Percentiles rank a stretch among this genome's conserved stretches.
Conservation (phyloP, 1,140 invertebrate genomes). For the Ptiloglossa arizonensis region DNA sequence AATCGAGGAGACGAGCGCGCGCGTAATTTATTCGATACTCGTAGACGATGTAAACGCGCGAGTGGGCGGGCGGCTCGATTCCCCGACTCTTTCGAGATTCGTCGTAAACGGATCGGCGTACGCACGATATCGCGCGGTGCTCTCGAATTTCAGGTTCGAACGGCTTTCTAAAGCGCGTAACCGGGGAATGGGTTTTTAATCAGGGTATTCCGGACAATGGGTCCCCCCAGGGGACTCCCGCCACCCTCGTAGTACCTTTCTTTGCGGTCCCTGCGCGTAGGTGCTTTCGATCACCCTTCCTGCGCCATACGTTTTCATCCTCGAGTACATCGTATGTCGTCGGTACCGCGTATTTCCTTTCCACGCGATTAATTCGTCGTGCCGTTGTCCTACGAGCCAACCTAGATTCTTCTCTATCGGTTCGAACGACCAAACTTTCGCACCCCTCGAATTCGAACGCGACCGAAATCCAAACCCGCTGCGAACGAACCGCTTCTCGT, state of each 20-base stretch:
- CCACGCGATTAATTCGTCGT: conserved; percentile 54
- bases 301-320: conserved; percentile 52
- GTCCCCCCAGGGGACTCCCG: conserved; percentile 75
- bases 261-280: conserved; percentile 71
- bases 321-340: conserved; percentile 45
- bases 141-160: conserved; percentile 61
- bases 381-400: background rate
- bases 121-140: conserved; percentile 53
- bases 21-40: too few species aligned
- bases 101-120: conserved; percentile 38
- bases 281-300: conserved; percentile 67
- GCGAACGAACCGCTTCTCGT: too few species aligned
- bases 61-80: background rate
- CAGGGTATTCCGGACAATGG: conserved; percentile 79
- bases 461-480: background rate
- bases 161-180: conserved; percentile 68
- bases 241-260: conserved; percentile 76
- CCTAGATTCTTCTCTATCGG: background rate
- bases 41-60: too few species aligned
- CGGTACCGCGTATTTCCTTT: conserved; percentile 53
- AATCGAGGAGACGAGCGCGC: too few species aligned
- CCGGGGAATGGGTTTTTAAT: conserved; percentile 80
- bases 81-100: background rate
- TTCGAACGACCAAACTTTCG: too few species aligned
- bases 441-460: conserved; percentile 3